Percentiles rank a stretch among this genome's conserved stretches.
Conservation (phyloP, 2,113 vertebrate genomes). For the Psilopsiagon aurifrons region DNA sequence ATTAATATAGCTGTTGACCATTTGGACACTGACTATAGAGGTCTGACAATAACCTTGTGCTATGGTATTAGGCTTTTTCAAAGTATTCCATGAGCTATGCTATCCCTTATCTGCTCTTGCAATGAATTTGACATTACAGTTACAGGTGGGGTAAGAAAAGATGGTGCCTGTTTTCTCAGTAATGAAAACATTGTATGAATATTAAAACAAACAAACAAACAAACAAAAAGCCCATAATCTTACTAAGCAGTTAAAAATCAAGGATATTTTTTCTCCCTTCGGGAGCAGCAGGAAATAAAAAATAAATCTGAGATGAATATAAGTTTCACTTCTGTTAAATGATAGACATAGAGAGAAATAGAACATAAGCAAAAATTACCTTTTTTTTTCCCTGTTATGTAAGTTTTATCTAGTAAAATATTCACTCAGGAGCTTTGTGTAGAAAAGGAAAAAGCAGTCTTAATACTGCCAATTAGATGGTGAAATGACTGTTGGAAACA, state of each 20-base stretch:
- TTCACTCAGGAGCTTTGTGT: not conserved
- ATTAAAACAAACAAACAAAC: not conserved
- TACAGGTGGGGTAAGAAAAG: not conserved
- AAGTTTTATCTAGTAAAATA: not conserved
- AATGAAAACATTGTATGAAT: not conserved
- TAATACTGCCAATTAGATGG: not conserved
- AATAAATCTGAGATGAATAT: not conserved
- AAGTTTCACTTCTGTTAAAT: not conserved
- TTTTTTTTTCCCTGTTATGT: rapidly evolving
- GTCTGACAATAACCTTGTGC: not conserved
- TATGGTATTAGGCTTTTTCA: not conserved
- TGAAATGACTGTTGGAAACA: not conserved
- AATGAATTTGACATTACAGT: not conserved
- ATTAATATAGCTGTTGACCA: not conserved
- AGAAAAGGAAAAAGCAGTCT: not conserved
- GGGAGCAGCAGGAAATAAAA: not conserved
- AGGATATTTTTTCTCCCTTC: not conserved
- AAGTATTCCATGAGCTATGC: not conserved
- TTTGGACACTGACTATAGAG: not conserved
- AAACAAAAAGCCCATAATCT: not conserved
- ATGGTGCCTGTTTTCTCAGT: not conserved
- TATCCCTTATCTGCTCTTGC: not conserved
- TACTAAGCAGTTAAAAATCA: not conserved
- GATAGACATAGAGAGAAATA: not conserved
- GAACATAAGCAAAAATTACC: not conserved